A percentile compares a stretch with the other conserved stretches of the same genome.
phyloP scores from a whole-genome alignment of 2,113 vertebrate species.

The Microtus montanus region DNA sequence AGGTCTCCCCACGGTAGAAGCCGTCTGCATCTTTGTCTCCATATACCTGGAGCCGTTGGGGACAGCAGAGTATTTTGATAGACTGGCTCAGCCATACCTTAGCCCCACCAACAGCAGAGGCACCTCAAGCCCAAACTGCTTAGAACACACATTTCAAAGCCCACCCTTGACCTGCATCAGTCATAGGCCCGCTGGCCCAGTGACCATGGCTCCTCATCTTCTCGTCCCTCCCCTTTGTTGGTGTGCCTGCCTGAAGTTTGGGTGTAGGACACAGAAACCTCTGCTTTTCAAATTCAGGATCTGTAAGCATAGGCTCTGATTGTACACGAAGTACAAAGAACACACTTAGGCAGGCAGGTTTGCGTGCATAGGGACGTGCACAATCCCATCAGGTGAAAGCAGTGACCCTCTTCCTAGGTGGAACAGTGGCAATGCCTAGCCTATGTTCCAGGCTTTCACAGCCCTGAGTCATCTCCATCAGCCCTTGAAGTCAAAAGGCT shows the following conservation, averaged over 20 bases:
- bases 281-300: not conserved
- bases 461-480: not conserved
- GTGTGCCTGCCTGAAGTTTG: not conserved
- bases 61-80: rapidly evolving
- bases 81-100: rapidly evolving
- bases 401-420: too few relatives aligned
- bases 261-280: not conserved
- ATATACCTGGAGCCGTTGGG: conserved; percentile 87
- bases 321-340: too few relatives aligned
- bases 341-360: too few relatives aligned
- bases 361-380: too few relatives aligned
- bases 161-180: rapidly evolving
- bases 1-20: conserved; percentile 96
- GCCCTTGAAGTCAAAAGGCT: not conserved
- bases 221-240: not conserved
- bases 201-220: not conserved
- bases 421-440: too few relatives aligned
- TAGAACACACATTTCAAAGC: not conserved
- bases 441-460: not conserved
- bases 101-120: not conserved
- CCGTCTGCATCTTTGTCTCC: conserved; percentile 97
- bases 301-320: not conserved
- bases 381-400: not conserved
- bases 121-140: not conserved
- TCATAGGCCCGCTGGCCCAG: too few relatives aligned